Conservation (phyloP, 2,113 vertebrate genomes). For the Prionailurus bengalensis region DNA sequence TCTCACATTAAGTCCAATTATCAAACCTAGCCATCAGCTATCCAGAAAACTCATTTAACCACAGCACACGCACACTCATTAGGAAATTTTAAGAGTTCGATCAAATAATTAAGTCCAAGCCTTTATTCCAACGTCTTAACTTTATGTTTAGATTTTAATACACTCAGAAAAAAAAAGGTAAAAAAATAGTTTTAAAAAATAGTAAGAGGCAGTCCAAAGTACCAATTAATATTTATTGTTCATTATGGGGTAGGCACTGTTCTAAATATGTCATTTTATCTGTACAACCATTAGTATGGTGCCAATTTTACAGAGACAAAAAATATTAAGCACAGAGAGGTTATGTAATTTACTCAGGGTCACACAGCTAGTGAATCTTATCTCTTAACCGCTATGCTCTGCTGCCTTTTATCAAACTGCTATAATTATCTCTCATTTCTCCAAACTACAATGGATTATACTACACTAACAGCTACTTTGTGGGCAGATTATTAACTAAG, state of each 20-base stretch:
- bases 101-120: not conserved
- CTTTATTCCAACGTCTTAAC: not conserved
- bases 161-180: not conserved
- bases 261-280: not conserved
- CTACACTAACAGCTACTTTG: not conserved
- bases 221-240: constrained; percentile 9
- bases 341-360: not conserved
- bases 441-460: not conserved
- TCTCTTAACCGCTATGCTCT: not conserved
- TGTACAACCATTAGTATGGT: not conserved
- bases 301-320: not conserved
- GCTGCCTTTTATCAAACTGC: not conserved
- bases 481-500: not conserved
- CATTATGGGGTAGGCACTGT: not conserved
- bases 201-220: not conserved
- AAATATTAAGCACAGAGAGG: not conserved
- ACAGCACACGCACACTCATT: not conserved
- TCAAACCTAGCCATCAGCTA: constrained; percentile 26
- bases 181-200: not conserved
- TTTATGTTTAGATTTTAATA: not conserved
- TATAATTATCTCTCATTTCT: not conserved
- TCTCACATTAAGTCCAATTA: not conserved
- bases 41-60: constrained; percentile 33
- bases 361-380: not conserved
- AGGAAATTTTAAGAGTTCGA: not conserved